Evolutionary conservation across 2,113 vertebrate species (phyloP), one percentile per base, ranked within the genome.

Genomic region (Tympanuchus pallidicinctus): DNA sequence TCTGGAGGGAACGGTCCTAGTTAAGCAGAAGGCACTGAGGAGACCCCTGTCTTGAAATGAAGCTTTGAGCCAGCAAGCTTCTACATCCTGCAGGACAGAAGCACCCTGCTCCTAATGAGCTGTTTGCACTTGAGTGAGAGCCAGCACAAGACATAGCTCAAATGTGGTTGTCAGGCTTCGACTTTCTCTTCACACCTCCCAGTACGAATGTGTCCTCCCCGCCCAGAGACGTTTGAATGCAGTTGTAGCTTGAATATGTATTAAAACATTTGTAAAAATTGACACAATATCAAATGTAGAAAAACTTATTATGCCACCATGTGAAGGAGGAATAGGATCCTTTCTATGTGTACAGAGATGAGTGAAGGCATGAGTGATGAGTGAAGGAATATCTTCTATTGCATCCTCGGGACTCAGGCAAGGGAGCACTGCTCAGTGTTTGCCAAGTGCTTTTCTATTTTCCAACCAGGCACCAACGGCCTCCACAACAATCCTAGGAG

Each of bases 21-120:
- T 69, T 65, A 84, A 30, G 69, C 89, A 88, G 60, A 78, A 93
- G 38, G 14, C 50, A 20, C 4, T 38, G 30, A 10, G 50, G 12
- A 38, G 5, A 73, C 59, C 69, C 21, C 16, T 88, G 54, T 14
- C 43, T 36, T 17, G 22, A 81, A 86, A 61, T 47, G 28, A 80
- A 82, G 63, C 59, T 81, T 54, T 10, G 75, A 92, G 71, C 45
- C 77, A 86, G 57, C 81, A 84, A 87, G 57, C 27, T 47, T 84
- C 11, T 20, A 48, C 91, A 59, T 36, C 48, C 36, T 42, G 57
- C 38, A 84, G 74, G 73, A 86, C 24, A 81, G 77, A 56, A 81
- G 56, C 45, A 34, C 34, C 86, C 47, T 86, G 60, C 72, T 77
- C 4, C 8, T 28, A 67, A 65, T 38, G 85, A 76, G 63, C 84